These are phyloP conservation scores for Cosmia pyralina DNA, from an alignment of 2,888 invertebrate species.

Conservation along the genomic window DNA sequence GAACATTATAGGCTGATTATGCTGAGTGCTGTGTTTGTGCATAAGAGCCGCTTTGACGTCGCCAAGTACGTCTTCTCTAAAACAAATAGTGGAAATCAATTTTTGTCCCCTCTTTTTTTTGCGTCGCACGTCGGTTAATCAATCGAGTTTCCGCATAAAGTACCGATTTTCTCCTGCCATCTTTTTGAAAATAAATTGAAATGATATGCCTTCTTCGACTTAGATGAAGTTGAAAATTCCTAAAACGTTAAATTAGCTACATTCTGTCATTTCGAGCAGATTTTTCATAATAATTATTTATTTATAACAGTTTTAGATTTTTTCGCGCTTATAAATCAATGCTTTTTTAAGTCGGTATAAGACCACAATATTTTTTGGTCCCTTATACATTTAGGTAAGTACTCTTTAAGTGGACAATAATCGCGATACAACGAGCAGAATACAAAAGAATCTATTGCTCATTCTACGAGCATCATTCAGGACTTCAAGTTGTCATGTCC, in stretches of 20 bases:
- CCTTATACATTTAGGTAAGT: constrained; percentile 2
- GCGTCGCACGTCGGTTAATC: background rate
- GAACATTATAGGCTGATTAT: too few species aligned
- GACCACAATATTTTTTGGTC: background rate
- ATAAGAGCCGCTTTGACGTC: constrained; percentile 3
- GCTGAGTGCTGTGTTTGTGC: too few species aligned
- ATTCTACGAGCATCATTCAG: constrained; percentile 41
- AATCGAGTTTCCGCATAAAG: constrained; percentile 14
- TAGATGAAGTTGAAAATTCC: background rate
- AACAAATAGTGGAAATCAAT: constrained; percentile 42
- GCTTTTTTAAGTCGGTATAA: background rate
- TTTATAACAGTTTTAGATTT: background rate
- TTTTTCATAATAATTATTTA: background rate
- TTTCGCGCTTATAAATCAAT: background rate
- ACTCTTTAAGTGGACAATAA: constrained; percentile 35
- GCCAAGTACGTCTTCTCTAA: constrained; percentile 14
- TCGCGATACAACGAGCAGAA: constrained; percentile 23
- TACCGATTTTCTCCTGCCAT: background rate
- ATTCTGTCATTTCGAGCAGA: background rate
- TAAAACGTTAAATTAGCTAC: background rate
- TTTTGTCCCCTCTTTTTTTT: constrained; percentile 22
- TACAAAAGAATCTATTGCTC: constrained; percentile 48
- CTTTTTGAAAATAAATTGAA: background rate
- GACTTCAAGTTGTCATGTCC: constrained; percentile 41
- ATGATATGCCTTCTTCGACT: background rate